These are phyloP conservation scores for Stegana nigrithorax DNA, from an alignment of 2,888 invertebrate genomes.

Conservation along the genomic window DNA sequence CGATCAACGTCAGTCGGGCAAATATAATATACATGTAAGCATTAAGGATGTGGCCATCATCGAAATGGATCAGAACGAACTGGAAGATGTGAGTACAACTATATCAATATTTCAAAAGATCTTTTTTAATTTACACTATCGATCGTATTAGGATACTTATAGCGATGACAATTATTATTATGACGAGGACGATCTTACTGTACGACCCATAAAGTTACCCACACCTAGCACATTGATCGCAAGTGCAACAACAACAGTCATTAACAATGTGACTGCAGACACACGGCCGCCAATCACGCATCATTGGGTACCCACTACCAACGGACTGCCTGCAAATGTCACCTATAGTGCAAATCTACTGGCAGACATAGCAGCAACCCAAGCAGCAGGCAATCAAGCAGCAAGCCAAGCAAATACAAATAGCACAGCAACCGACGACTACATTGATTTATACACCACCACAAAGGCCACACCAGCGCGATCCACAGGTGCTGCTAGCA, in stretches of 20 bases:
- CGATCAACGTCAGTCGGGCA: conserved; percentile 84
- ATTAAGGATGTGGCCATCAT: conserved; percentile 83
- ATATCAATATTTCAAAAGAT: background rate
- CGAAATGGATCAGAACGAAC: conserved; percentile 67
- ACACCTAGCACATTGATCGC: conserved; percentile 34
- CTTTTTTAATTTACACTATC: conserved; percentile 66
- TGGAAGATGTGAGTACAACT: conserved; percentile 56
- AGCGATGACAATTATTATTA: conserved; percentile 65
- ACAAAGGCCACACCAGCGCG: background rate
- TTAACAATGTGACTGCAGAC: background rate
- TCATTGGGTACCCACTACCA: background rate
- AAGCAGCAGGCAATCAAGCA: conserved; percentile 17
- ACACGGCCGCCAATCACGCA: background rate
- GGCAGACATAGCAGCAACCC: conserved; percentile 45
- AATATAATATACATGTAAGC: conserved; percentile 82
- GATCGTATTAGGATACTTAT: conserved; percentile 55
- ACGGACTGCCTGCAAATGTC: background rate
- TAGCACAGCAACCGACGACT: background rate
- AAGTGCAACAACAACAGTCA: conserved; percentile 18
- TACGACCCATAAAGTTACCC: conserved; percentile 58
- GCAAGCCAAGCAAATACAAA: conserved; percentile 13
- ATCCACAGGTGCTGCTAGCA: too few species aligned
- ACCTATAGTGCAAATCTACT: conserved; percentile 46
- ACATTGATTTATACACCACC: background rate
- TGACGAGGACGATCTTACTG: conserved; percentile 64